Evolutionary conservation across 1,140 invertebrate genomes (phyloP).

Genomic region (Nixonia krombeini): DNA sequence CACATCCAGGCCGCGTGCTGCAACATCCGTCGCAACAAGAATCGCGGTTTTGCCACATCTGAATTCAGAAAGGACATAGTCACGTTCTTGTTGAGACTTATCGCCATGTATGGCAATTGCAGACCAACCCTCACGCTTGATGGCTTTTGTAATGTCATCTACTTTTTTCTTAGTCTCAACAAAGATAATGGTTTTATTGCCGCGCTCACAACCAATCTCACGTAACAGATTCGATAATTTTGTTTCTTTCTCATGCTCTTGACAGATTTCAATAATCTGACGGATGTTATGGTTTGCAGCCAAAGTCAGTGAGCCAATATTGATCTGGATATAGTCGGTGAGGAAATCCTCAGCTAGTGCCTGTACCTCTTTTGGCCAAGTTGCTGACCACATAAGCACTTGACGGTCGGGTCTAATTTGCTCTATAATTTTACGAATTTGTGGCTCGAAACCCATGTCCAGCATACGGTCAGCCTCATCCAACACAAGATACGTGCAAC

Average conservation of each 20-base stretch:
- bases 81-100: slow-evolving; percentile 96
- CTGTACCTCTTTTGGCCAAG: slow-evolving; percentile 98
- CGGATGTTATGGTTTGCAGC: slow-evolving; percentile 98
- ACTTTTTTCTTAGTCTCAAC: slow-evolving; percentile 99
- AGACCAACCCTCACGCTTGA: slow-evolving; percentile 86
- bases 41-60: slow-evolving; percentile 93
- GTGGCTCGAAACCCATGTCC: slow-evolving; percentile 99
- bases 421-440: slow-evolving; percentile 97
- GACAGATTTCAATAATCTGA: slow-evolving; percentile 96
- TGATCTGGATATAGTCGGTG: slow-evolving; percentile 90
- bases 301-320: slow-evolving; percentile 94
- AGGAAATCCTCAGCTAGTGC: slow-evolving; percentile 95
- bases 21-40: slow-evolving; percentile 98
- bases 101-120: slow-evolving; percentile 98
- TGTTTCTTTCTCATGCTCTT: slow-evolving; percentile 89
- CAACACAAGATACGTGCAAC: slow-evolving; percentile 95
- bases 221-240: slow-evolving; percentile 87
- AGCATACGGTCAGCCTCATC: slow-evolving; percentile 95
- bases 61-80: slow-evolving; percentile 94
- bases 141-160: slow-evolving; percentile 93
- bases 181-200: slow-evolving; percentile 97
- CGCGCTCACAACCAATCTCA: slow-evolving; percentile 87
- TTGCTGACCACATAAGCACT: slow-evolving; percentile 99
- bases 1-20: slow-evolving; percentile 97
- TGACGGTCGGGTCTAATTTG: slow-evolving; percentile 96